Conservation (phyloP, 37 sponge, comb jelly and placozoan genomes). For the Aphrocallistes beatrix region DNA sequence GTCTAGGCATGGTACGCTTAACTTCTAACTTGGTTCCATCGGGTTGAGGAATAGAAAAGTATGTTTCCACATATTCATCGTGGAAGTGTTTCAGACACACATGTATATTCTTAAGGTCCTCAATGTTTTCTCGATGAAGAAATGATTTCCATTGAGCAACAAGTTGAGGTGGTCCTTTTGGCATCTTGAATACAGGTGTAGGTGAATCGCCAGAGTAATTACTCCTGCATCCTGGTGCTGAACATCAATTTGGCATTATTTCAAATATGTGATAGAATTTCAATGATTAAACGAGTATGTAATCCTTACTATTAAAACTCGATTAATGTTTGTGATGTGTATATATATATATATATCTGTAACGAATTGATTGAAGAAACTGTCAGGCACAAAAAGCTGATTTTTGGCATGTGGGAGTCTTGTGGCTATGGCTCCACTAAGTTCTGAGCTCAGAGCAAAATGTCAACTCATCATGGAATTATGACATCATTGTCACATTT, state of each 20-base stretch:
- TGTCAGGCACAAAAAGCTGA: too few species aligned
- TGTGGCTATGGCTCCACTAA: too few species aligned
- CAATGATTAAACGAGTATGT: too few species aligned
- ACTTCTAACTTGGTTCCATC: background rate
- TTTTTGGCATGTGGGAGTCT: too few species aligned
- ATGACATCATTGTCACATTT: too few species aligned
- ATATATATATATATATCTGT: too few species aligned
- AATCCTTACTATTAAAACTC: too few species aligned
- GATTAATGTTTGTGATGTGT: too few species aligned
- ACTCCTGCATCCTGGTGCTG: background rate
- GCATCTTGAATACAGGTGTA: slow-evolving; percentile 4
- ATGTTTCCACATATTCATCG: background rate
- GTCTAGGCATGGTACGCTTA: background rate
- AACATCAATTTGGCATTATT: slow-evolving; percentile 9
- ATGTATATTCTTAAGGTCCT: background rate
- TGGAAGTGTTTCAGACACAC: background rate
- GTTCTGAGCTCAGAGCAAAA: too few species aligned
- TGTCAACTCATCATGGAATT: too few species aligned
- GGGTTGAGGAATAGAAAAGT: background rate
- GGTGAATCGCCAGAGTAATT: background rate
- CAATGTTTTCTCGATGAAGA: background rate
- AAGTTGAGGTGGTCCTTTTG: background rate
- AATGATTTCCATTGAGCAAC: slow-evolving; percentile 4
- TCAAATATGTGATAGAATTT: too few species aligned
- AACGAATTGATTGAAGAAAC: too few species aligned